phyloP scores from a whole-genome alignment of 1,140 invertebrate species.

The Macrocentrus cingulum region DNA sequence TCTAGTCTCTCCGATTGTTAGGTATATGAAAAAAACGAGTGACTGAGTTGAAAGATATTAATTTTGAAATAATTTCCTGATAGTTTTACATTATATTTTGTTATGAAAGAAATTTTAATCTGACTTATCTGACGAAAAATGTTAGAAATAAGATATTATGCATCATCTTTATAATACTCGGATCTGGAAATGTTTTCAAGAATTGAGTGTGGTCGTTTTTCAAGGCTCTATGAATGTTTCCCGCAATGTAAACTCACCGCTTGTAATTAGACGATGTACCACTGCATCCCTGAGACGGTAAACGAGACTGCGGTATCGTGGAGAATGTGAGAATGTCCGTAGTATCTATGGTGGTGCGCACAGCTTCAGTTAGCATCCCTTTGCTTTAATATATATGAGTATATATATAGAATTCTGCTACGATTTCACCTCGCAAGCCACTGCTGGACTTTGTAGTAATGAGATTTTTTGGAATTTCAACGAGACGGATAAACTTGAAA shows the following conservation, averaged over 20 bases:
- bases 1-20: too few relatives aligned
- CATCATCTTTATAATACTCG: too few relatives aligned
- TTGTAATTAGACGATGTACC: constrained; percentile 41
- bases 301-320: constrained; percentile 27
- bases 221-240: constrained; percentile 27
- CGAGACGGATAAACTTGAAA: not conserved
- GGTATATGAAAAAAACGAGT: too few relatives aligned
- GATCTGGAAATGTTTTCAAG: constrained; percentile 23
- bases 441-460: constrained; percentile 8
- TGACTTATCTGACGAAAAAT: too few relatives aligned
- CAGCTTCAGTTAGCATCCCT: not conserved
- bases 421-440: constrained; percentile 9
- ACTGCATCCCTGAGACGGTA: constrained; percentile 28
- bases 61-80: too few relatives aligned
- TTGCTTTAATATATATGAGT: not conserved
- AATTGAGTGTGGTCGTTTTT: constrained; percentile 29
- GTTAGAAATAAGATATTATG: too few relatives aligned
- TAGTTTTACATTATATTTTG: too few relatives aligned
- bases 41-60: too few relatives aligned
- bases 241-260: constrained; percentile 29
- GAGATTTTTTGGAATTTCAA: constrained; percentile 12
- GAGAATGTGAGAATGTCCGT: constrained; percentile 30
- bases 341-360: constrained; percentile 11
- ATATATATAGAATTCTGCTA: constrained; percentile 3
- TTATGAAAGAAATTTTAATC: too few relatives aligned